A percentile compares a stretch with the other conserved stretches of the same genome.
Evolutionary conservation across 2,888 invertebrate genomes (phyloP).

Genomic region (Aphodius sticticus): DNA sequence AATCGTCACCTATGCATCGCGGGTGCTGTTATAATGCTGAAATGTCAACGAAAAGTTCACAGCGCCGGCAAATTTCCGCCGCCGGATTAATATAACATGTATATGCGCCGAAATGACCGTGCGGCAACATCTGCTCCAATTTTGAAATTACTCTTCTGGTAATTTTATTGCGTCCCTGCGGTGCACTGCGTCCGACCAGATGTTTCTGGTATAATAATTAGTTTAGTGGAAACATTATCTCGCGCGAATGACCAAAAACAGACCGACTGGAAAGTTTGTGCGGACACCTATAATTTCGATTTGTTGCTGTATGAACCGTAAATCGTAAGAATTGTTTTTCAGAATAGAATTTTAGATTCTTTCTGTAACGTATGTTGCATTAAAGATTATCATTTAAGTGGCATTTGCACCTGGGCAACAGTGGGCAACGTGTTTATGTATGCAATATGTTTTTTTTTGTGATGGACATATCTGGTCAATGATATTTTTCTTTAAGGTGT

Average conservation of each 20-base stretch:
- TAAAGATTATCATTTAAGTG: too few species aligned
- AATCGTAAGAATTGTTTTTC: too few species aligned
- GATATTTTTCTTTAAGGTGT: too few species aligned
- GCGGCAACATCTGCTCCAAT: background rate
- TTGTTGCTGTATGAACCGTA: too few species aligned
- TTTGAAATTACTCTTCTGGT: background rate
- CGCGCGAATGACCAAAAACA: background rate
- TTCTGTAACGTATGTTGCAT: too few species aligned
- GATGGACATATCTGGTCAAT: too few species aligned
- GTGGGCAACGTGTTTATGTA: too few species aligned
- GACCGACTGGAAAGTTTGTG: too few species aligned
- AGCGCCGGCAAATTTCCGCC: background rate
- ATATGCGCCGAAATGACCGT: background rate
- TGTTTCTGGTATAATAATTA: background rate
- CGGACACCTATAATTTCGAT: too few species aligned
- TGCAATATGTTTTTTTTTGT: too few species aligned
- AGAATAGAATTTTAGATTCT: too few species aligned
- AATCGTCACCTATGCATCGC: background rate
- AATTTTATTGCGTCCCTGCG: background rate
- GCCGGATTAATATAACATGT: background rate
- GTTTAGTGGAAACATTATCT: constrained; percentile 4
- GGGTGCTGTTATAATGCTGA: background rate
- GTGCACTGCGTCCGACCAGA: background rate
- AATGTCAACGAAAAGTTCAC: background rate
- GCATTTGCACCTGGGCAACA: too few species aligned